Percentiles rank a stretch among this genome's conserved stretches.
These are phyloP conservation scores for Vanessa atalanta DNA, from an alignment of 1,140 invertebrate species.

Conservation along the genomic window DNA sequence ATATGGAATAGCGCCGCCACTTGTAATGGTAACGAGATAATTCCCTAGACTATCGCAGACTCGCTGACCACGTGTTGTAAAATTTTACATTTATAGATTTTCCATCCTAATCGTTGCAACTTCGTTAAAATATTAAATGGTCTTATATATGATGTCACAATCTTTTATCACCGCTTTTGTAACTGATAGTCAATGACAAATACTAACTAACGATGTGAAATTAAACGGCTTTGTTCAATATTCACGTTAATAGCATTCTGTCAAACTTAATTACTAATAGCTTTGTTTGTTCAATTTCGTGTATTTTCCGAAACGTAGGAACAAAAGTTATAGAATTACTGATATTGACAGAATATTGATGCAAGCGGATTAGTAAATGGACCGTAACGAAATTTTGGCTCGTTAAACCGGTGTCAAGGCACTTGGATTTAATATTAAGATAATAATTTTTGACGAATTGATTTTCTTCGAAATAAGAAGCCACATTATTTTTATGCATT, in stretches of 20 bases:
- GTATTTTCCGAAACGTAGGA: slow-evolving; percentile 8
- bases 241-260: not conserved
- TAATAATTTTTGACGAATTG: not conserved
- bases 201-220: slow-evolving; percentile 2
- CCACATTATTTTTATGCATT: not conserved
- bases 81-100: slow-evolving; percentile 16
- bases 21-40: slow-evolving; percentile 37
- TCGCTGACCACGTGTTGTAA: not conserved
- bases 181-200: not conserved
- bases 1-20: slow-evolving; percentile 57
- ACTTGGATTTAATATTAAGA: not conserved
- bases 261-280: slow-evolving; percentile 7
- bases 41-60: slow-evolving; percentile 13
- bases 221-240: slow-evolving; percentile 4
- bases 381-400: slow-evolving; percentile 20
- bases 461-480: not conserved
- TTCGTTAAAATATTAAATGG: not conserved
- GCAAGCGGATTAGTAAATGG: slow-evolving; percentile 17
- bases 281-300: slow-evolving; percentile 1
- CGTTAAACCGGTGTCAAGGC: slow-evolving; percentile 18
- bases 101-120: not conserved
- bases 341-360: slow-evolving; percentile 22
- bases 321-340: slow-evolving; percentile 21
- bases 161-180: not conserved
- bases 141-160: not conserved